Conservation (phyloP, 1,140 invertebrate species). For the Sitobion miscanthi region DNA sequence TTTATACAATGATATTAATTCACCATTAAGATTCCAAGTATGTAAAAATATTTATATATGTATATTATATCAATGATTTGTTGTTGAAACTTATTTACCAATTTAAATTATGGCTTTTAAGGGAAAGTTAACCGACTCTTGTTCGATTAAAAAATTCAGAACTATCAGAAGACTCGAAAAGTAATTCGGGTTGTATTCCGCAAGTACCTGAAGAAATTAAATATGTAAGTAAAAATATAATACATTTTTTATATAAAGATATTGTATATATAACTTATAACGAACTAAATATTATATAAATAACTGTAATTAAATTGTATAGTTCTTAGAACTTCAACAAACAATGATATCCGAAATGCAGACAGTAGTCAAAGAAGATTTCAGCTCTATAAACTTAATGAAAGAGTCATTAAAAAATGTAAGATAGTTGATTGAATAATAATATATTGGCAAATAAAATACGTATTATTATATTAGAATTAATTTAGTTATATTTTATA, state of each 20-base stretch:
- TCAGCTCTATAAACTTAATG: conserved; percentile 34
- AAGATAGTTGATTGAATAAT: conserved; percentile 15
- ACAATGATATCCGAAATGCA: conserved; percentile 53
- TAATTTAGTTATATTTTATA: background rate
- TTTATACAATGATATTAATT: conserved; percentile 83
- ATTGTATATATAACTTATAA: background rate
- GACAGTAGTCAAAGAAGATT: conserved; percentile 48
- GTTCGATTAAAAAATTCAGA: conserved; percentile 53
- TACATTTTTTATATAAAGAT: background rate
- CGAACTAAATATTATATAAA: no score
- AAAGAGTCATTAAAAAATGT: conserved; percentile 48
- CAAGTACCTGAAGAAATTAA: conserved; percentile 54
- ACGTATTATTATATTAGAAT: background rate
- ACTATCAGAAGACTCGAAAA: conserved; percentile 26
- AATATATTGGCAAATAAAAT: background rate
- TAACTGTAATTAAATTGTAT: background rate
- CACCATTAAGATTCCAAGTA: conserved; percentile 91
- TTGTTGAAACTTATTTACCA: background rate
- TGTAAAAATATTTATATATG: conserved; percentile 56
- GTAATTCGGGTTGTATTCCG: conserved; percentile 24
- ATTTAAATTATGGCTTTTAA: background rate
- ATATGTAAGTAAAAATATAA: background rate
- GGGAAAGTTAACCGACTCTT: conserved; percentile 46
- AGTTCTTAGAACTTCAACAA: conserved; percentile 51
- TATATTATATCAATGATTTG: background rate